These are phyloP conservation scores for Tipula vernalis DNA, from an alignment of 2,888 invertebrate genomes.

Conservation along the genomic window DNA sequence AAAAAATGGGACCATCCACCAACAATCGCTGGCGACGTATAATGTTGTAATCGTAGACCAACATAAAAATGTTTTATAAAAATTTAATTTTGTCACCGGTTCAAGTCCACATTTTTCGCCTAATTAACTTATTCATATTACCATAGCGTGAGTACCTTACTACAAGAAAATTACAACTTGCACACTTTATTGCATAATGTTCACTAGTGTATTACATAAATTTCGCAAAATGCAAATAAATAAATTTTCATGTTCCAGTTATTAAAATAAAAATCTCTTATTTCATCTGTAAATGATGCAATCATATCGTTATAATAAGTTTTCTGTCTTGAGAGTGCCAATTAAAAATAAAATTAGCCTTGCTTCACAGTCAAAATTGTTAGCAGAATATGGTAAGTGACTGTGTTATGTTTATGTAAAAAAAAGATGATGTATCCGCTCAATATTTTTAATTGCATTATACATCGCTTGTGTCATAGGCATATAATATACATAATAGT, in stretches of 20 bases:
- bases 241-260: background rate
- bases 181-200: too few relatives aligned
- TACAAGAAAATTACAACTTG: too few relatives aligned
- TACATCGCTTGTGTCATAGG: background rate
- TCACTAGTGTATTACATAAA: background rate
- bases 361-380: background rate
- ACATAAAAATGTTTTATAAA: too few relatives aligned
- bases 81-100: too few relatives aligned
- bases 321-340: background rate
- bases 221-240: background rate
- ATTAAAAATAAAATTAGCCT: background rate
- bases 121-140: too few relatives aligned
- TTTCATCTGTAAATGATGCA: background rate
- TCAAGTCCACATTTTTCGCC: too few relatives aligned
- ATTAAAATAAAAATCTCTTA: background rate
- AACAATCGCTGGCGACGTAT: too few relatives aligned
- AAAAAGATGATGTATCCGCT: background rate
- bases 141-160: too few relatives aligned
- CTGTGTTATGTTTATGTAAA: background rate
- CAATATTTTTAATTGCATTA: background rate
- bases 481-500: background rate
- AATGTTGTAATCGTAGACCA: too few relatives aligned
- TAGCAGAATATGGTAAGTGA: background rate
- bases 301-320: background rate
- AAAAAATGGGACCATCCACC: too few relatives aligned